Conservation (phyloP, 2,113 vertebrate genomes). For the Progne subis region DNA sequence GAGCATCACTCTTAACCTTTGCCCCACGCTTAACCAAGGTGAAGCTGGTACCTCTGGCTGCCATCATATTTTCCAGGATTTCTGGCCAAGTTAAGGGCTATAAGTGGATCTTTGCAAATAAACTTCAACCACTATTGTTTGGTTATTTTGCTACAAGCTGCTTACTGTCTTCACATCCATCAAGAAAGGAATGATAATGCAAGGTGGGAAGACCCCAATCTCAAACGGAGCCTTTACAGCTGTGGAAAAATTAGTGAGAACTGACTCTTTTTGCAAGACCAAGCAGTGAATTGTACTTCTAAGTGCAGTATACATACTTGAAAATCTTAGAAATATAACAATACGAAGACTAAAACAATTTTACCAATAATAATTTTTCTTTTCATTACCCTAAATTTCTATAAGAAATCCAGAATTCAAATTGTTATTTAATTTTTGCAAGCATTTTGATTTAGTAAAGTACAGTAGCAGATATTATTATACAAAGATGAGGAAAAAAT, state of each 20-base stretch:
- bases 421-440: not conserved
- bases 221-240: not conserved
- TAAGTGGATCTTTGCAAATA: not conserved
- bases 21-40: not conserved
- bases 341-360: not conserved
- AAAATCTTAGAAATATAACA: not conserved
- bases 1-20: not conserved
- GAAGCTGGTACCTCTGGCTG: not conserved
- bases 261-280: not conserved
- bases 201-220: not conserved
- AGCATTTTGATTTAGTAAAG: not conserved
- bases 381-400: not conserved
- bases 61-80: rapidly evolving
- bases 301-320: not conserved
- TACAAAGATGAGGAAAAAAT: not conserved
- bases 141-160: not conserved
- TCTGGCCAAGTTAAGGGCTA: not conserved
- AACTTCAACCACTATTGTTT: not conserved
- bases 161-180: not conserved
- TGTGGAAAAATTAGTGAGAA: not conserved
- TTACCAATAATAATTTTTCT: not conserved
- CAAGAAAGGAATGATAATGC: not conserved
- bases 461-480: not conserved
- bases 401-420: not conserved
- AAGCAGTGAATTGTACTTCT: not conserved